Conservation (phyloP, 2,888 invertebrate species). For the Pantelozetes paolii region DNA sequence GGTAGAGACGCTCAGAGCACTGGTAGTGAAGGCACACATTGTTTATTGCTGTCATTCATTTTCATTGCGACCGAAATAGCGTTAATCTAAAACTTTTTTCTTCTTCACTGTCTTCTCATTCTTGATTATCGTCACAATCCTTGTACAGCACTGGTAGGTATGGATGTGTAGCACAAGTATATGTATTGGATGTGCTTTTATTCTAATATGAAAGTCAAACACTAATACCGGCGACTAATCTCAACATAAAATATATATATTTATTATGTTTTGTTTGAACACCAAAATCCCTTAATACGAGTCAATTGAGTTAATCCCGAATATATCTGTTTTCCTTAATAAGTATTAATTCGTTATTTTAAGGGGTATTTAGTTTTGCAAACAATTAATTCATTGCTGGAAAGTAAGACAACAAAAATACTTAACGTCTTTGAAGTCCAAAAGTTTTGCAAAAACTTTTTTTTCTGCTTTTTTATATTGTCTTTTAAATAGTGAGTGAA, state of each 20-base stretch:
- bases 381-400: constrained; percentile 23
- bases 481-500: background rate
- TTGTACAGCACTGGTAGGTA: background rate
- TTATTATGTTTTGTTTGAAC: background rate
- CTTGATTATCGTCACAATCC: background rate
- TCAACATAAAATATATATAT: background rate
- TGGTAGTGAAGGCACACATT: background rate
- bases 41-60: background rate
- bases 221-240: constrained; percentile 7
- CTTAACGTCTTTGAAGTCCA: background rate
- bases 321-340: background rate
- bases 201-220: constrained; percentile 1
- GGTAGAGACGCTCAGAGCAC: background rate
- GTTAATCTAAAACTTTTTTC: constrained; percentile 18
- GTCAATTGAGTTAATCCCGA: constrained; percentile 27
- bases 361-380: background rate
- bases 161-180: too few relatives aligned
- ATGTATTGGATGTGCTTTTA: background rate
- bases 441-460: background rate
- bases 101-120: background rate
- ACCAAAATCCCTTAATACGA: background rate
- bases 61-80: constrained; percentile 6
- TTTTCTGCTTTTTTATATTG: background rate
- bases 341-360: constrained; percentile 29
- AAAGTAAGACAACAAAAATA: background rate